Evolutionary conservation across 2,797 vertebrate genomes (phyloP), one percentile per base, ranked within the genome.

Genomic region (Myotis daubentonii): DNA sequence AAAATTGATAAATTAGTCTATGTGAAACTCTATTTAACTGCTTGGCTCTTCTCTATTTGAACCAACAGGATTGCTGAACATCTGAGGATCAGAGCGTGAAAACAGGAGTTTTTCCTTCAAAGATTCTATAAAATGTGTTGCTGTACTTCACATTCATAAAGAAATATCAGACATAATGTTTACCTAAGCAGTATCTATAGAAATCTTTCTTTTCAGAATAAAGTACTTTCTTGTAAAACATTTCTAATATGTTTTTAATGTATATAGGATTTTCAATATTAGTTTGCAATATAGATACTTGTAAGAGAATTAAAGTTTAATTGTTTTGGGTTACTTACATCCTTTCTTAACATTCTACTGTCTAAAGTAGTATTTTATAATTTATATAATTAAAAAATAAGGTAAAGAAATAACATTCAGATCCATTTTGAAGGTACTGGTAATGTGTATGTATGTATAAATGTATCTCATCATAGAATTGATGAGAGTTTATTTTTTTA

Each of bases 121-220:
- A 91, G 41, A 95, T 82, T 79, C 38, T 78, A 19, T 47, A 57
- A 70, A n/a, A 71, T 71, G 53, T 84, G 9, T 36, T 57, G 36
- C 65, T 87, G 25, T 55, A 22, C 13, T 47, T 19, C 68, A 36
- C 38, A 13, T 53, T 95, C 55, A 93, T 90, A 75, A 74, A 92
- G 70, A 68, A 85, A 84, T 82, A 85, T 62, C 53, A 79, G 57
- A 88, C 16, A 19, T 49, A 55, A 55, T 76, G 2, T 83, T 95
- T 71, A 89, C 16, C 22, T 53, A 75, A 51, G n/a, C 44, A 70
- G 6, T 38, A 60, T 74, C 65, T 74, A 36, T 74, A 11, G 5
- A 13, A 5, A 88, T 74, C 28, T 93, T 16, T 53, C 30, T 89
- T 95, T 95, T 92, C n/a, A 53, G 60, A 96, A 96, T 94, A 97